A percentile compares a stretch with the other conserved stretches of the same genome.
Conservation (phyloP, 2,113 vertebrate species). For the Cinclus cinclus region DNA sequence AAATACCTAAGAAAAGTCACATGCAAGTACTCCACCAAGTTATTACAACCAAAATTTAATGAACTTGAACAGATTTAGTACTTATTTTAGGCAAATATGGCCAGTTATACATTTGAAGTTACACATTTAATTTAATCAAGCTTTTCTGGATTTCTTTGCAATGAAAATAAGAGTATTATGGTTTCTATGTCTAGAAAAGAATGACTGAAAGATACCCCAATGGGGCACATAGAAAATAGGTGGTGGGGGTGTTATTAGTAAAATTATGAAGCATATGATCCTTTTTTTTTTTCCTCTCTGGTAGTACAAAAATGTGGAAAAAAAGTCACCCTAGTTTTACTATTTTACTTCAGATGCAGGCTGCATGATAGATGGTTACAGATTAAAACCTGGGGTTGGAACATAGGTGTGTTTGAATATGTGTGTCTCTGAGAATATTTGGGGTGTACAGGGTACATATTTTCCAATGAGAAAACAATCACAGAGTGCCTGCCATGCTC, state of each 20-base stretch:
- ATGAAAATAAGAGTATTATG: neutral
- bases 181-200: neutral
- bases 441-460: neutral
- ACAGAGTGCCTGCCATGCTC: neutral
- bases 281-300: neutral
- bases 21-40: neutral
- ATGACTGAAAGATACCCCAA: neutral
- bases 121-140: neutral
- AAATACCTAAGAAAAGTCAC: neutral
- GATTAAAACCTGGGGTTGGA: neutral
- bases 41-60: neutral
- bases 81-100: neutral
- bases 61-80: neutral
- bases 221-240: neutral
- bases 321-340: neutral
- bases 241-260: neutral
- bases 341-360: neutral
- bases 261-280: fast-evolving
- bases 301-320: neutral
- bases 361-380: neutral
- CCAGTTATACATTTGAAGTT: neutral
- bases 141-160: neutral
- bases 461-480: neutral
- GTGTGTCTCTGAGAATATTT: neutral
- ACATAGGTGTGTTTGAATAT: neutral